These are phyloP conservation scores for Oxytorus armatus DNA, from an alignment of 2,888 invertebrate genomes.

Conservation along the genomic window DNA sequence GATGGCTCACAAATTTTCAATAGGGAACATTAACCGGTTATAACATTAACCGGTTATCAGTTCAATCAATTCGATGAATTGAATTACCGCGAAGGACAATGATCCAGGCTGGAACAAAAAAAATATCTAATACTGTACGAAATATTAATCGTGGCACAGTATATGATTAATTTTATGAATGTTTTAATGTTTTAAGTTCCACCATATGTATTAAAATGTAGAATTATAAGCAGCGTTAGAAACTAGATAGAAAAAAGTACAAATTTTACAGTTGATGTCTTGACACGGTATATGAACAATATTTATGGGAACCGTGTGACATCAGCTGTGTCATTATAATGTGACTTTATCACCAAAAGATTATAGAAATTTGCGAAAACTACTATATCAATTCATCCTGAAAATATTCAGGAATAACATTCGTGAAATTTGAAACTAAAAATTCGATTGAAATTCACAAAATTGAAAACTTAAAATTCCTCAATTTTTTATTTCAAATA, in stretches of 20 bases:
- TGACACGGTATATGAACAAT: constrained; percentile 48
- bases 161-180: constrained; percentile 10
- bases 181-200: neutral
- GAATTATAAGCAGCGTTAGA: neutral
- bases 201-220: neutral
- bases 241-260: constrained; percentile 7
- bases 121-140: constrained; percentile 56
- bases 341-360: neutral
- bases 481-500: too few relatives aligned
- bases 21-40: neutral
- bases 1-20: neutral
- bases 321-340: constrained; percentile 42
- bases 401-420: too few relatives aligned
- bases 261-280: constrained; percentile 52
- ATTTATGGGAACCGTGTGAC: constrained; percentile 57
- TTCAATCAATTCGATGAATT: constrained; percentile 40
- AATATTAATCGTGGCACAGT: constrained; percentile 54
- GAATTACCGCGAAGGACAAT: constrained; percentile 38
- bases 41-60: constrained; percentile 10
- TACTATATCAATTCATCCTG: too few relatives aligned
- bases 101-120: constrained; percentile 29
- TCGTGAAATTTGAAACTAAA: too few relatives aligned
- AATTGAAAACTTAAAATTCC: too few relatives aligned
- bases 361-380: neutral
- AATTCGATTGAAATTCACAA: too few relatives aligned